These are phyloP conservation scores for Fulica atra DNA, from an alignment of 2,113 vertebrate genomes.

Conservation along the genomic window DNA sequence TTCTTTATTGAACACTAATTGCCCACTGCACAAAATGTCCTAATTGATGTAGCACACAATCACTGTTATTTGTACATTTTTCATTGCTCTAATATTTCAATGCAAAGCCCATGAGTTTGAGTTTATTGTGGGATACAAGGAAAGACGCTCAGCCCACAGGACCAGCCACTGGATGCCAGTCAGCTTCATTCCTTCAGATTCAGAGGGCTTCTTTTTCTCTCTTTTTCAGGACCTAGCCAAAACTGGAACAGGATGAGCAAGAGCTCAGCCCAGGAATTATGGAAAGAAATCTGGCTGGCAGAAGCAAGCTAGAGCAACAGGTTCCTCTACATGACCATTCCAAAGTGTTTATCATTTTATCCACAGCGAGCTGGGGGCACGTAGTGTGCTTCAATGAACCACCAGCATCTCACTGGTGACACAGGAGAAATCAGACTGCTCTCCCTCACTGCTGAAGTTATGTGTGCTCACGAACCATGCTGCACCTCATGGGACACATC, in stretches of 20 bases:
- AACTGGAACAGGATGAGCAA: neutral
- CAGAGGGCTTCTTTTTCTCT: neutral
- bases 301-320: neutral
- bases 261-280: neutral
- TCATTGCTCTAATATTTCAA: neutral
- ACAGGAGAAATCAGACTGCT: neutral
- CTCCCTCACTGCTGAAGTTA: neutral
- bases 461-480: neutral
- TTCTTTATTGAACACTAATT: neutral
- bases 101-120: neutral
- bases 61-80: neutral
- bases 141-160: neutral
- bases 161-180: neutral
- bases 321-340: neutral
- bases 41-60: neutral
- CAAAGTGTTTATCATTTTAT: neutral
- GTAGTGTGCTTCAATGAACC: fast-evolving
- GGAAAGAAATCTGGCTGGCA: neutral
- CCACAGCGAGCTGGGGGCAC: neutral
- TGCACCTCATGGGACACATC: neutral
- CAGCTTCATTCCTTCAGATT: neutral
- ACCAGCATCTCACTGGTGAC: neutral
- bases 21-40: neutral
- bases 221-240: neutral
- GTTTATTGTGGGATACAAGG: neutral